phyloP scores from a whole-genome alignment of 2,113 vertebrate species.

The Phrynosoma blainvillii region DNA sequence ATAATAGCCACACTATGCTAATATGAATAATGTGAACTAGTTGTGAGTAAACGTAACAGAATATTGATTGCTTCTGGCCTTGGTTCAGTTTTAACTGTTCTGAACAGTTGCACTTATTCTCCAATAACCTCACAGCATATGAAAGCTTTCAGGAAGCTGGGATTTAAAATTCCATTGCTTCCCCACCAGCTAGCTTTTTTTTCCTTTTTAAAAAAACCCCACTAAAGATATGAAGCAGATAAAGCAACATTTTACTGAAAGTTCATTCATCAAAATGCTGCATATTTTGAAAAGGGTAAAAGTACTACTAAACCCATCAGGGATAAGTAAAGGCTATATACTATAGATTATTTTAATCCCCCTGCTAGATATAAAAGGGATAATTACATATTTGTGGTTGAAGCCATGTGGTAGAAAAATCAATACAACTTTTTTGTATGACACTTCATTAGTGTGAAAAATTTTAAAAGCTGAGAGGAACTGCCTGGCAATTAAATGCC shows the following conservation, averaged over 20 bases:
- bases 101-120: neutral
- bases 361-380: conserved; percentile 99
- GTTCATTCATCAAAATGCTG: conserved; percentile 99
- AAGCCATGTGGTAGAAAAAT: conserved; percentile 99
- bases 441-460: conserved; percentile 99
- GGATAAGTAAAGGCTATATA: conserved; percentile 99
- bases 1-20: neutral
- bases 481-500: conserved; percentile 99
- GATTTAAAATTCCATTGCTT: conserved; percentile 77
- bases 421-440: conserved; percentile 99
- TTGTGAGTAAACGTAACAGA: neutral
- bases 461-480: conserved; percentile 98
- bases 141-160: conserved; percentile 30
- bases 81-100: conserved; percentile 14
- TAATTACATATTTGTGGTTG: conserved; percentile 99
- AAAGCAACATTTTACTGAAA: conserved; percentile 96
- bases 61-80: neutral
- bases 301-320: conserved; percentile 97
- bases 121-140: conserved; percentile 35
- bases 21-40: neutral
- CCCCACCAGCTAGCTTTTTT: conserved; percentile 77
- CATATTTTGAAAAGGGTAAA: conserved; percentile 99
- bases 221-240: conserved; percentile 86
- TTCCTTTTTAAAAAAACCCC: conserved; percentile 53
- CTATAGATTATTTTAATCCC: conserved; percentile 99